phyloP scores from a whole-genome alignment of 2,797 vertebrate genomes.

The Hemibagrus guttatus region DNA sequence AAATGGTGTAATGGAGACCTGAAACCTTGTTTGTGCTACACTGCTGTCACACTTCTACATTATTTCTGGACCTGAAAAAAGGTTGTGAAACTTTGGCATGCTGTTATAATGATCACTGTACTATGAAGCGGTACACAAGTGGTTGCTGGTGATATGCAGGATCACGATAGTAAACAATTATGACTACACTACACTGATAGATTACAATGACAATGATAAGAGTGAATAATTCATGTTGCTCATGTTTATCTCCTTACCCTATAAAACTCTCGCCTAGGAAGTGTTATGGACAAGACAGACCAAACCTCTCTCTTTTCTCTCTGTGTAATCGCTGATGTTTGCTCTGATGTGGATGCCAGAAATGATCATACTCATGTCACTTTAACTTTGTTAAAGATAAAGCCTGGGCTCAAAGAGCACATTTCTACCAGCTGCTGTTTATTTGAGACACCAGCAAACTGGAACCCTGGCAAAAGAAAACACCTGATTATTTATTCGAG shows the following conservation, averaged over 20 bases:
- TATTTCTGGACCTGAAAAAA: slow-evolving; percentile 8
- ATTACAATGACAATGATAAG: not conserved
- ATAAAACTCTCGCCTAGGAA: no score
- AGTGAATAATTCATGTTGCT: not conserved
- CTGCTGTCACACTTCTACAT: not conserved
- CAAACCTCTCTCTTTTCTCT: no score
- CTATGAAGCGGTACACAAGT: not conserved
- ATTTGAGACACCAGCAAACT: not conserved
- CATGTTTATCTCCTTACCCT: no score
- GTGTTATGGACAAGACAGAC: no score
- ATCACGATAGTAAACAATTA: not conserved
- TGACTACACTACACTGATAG: no score
- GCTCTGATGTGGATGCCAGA: not conserved
- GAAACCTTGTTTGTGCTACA: slow-evolving; percentile 4
- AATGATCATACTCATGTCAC: not conserved
- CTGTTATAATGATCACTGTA: not conserved
- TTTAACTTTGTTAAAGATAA: not conserved
- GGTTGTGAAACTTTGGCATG: slow-evolving; percentile 27
- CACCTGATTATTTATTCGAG: no score
- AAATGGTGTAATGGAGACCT: slow-evolving; percentile 14
- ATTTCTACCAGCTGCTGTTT: not conserved
- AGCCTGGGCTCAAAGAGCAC: not conserved
- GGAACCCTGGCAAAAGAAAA: not conserved
- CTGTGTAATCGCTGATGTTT: not conserved
- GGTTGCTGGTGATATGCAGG: not conserved